phyloP scores from a whole-genome alignment of 2,888 invertebrate genomes.

The Fragum fragum region DNA sequence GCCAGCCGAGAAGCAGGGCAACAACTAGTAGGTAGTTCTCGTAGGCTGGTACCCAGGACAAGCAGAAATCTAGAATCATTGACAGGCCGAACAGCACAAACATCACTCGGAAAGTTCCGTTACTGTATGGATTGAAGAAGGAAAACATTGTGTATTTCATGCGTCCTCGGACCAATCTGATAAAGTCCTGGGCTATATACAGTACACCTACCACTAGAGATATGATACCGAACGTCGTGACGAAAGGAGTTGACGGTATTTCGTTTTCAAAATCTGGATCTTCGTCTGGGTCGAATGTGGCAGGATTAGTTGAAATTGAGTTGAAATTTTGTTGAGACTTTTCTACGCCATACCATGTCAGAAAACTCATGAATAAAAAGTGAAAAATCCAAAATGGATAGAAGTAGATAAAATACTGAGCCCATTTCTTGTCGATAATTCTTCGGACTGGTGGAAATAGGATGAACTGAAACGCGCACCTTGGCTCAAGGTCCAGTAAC shows the following conservation, averaged over 20 bases:
- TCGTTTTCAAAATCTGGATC: constrained; percentile 38
- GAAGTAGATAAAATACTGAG: constrained; percentile 58
- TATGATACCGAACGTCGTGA: constrained; percentile 45
- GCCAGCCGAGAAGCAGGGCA: constrained; percentile 75
- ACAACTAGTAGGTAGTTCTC: constrained; percentile 68
- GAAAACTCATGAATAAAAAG: constrained; percentile 58
- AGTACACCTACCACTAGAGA: constrained; percentile 51
- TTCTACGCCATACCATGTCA: constrained; percentile 65
- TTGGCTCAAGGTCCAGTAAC: constrained; percentile 68
- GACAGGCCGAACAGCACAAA: constrained; percentile 67
- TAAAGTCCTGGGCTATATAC: constrained; percentile 51
- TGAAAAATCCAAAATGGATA: constrained; percentile 69
- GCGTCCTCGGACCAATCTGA: constrained; percentile 32
- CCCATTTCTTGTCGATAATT: constrained; percentile 74
- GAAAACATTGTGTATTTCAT: constrained; percentile 49
- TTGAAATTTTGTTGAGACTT: constrained; percentile 43
- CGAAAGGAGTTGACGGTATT: constrained; percentile 48
- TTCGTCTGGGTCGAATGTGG: constrained; percentile 27
- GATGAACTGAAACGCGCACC: constrained; percentile 69
- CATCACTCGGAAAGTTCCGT: constrained; percentile 68
- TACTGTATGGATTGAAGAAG: constrained; percentile 65
- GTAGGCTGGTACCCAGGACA: constrained; percentile 40
- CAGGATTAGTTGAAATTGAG: neutral
- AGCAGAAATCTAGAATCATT: constrained; percentile 65
- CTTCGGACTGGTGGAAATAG: constrained; percentile 64